phyloP scores from a whole-genome alignment of 2,888 invertebrate species.

The Masnerella sp. region DNA sequence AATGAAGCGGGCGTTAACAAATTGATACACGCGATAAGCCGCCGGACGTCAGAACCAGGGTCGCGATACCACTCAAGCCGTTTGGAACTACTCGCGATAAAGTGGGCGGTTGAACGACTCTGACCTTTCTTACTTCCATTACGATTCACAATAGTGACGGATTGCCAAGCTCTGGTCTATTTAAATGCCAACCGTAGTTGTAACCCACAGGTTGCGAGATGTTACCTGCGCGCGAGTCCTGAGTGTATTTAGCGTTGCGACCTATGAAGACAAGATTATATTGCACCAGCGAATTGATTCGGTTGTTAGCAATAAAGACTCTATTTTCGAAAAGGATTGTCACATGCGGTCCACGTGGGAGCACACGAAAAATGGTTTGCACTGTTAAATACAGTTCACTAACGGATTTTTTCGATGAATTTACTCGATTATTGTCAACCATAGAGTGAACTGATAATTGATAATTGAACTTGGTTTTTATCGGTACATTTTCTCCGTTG shows the following conservation, averaged over 20 bases:
- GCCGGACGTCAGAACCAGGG: background rate
- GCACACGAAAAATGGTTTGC: too few species aligned
- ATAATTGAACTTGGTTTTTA: too few species aligned
- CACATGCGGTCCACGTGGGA: background rate
- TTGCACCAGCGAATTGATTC: background rate
- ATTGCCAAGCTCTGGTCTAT: background rate
- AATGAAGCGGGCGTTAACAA: background rate
- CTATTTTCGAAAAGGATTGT: background rate
- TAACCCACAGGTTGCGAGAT: background rate
- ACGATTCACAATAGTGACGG: background rate
- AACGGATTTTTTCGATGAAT: too few species aligned
- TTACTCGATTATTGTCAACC: too few species aligned
- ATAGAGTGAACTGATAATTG: too few species aligned
- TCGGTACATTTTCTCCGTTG: too few species aligned
- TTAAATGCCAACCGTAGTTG: background rate
- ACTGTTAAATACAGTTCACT: too few species aligned
- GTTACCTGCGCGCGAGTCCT: too few species aligned
- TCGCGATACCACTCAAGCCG: background rate
- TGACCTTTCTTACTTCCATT: background rate
- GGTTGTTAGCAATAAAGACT: background rate
- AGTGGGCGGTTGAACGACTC: background rate
- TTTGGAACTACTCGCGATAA: background rate
- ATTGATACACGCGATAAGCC: background rate
- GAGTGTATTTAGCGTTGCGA: background rate
- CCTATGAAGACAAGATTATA: background rate